phyloP scores from a whole-genome alignment of 2,888 invertebrate species.

The Molanna angustata region DNA sequence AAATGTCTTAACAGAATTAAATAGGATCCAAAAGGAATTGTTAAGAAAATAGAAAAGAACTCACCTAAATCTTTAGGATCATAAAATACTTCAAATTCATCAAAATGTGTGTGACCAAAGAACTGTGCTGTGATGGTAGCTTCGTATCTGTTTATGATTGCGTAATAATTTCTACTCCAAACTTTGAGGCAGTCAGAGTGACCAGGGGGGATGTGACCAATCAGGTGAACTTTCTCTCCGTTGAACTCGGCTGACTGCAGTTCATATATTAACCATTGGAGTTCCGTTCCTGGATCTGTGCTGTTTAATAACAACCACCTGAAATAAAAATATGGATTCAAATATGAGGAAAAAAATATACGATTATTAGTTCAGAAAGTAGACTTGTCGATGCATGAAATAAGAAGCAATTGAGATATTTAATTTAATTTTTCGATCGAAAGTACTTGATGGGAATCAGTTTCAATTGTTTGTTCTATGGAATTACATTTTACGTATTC shows the following conservation, averaged over 20 bases:
- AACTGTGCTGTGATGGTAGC: constrained; percentile 88
- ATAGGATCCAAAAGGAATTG: too few relatives aligned
- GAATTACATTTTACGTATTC: too few relatives aligned
- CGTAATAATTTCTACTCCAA: constrained; percentile 94
- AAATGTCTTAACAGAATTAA: too few relatives aligned
- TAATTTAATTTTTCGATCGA: too few relatives aligned
- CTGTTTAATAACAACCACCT: constrained; percentile 91
- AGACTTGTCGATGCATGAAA: too few relatives aligned
- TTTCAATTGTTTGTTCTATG: too few relatives aligned
- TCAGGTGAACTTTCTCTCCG: constrained; percentile 94
- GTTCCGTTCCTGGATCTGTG: constrained; percentile 92
- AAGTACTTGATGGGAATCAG: too few relatives aligned
- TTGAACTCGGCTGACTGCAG: constrained; percentile 91
- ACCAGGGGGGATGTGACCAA: constrained; percentile 95
- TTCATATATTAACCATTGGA: constrained; percentile 94
- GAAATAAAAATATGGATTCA: constrained; percentile 33
- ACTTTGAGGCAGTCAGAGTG: constrained; percentile 90
- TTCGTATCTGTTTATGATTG: constrained; percentile 85
- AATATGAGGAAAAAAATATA: too few relatives aligned
- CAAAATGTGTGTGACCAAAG: constrained; percentile 93
- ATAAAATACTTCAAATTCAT: constrained; percentile 92
- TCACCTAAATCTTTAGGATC: constrained; percentile 76
- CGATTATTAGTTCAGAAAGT: too few relatives aligned
- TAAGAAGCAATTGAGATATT: too few relatives aligned
- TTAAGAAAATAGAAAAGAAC: too few relatives aligned